Base-by-base conservation (phyloP, 2,888 invertebrate genomes). In the Cephus spinipes region DNA sequence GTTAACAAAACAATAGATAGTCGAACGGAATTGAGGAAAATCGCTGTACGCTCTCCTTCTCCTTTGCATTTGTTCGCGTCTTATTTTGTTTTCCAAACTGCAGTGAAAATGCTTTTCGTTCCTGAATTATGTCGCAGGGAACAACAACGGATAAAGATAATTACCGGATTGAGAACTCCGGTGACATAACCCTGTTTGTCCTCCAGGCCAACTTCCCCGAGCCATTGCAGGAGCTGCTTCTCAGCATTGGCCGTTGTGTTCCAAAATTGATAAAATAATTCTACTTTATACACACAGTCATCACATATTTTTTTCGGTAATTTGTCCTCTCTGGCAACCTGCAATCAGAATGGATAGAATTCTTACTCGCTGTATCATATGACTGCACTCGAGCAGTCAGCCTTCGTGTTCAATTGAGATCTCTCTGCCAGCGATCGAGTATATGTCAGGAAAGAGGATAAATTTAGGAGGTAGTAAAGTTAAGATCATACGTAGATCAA, bases 221-320 rank as follows among this genome's bases (percentile, higher is more conserved):
- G 87, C 91, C 91, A 92, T 88, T 92, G 89, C 77, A 92, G 90
- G 86, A 91, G 93, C 92, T 94, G 94, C 83, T 94, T 94, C 86
- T 95, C 95, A 69, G 94, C 93, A 90, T 94, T 95, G 12, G 94
- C 93, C 76, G 94, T 94, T 85, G 94, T 94, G 87, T 94, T 95
- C 92, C 95, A 95, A 91, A 95, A 95, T 90, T 95, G 94, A 90
- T 95, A 95, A 85, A 94, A 93, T 90, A 94, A 93, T 87, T 95
- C 95, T 88, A 95, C 93, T 93, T 95, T 95, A 89, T 94, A 94
- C 90, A 94, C 94, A 90, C 95, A 95, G 83, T 93, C 94, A 90
- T 95, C 94, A 89, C 95, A 95, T 85, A 95, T 94, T 90, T 94
- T 95, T 91, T 95, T 95, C 76, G 95, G 95, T 86, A 95, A 92